phyloP scores from a whole-genome alignment of 37 sponge, comb jelly and placozoan species.

The Dysidea cf. avara region DNA sequence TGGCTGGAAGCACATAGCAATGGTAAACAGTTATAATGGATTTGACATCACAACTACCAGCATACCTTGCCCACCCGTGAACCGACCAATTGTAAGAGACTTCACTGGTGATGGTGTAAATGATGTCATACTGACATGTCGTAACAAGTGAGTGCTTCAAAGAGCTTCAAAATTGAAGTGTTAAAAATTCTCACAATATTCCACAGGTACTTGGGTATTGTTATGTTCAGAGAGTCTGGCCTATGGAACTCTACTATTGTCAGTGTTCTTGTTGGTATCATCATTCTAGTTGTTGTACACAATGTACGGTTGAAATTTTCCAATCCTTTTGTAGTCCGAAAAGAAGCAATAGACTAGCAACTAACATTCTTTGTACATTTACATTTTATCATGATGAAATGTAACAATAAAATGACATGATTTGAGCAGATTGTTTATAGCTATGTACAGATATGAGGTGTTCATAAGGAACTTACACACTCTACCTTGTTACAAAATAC shows the following conservation, averaged over 20 bases:
- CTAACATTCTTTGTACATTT: no score
- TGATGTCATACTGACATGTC: constrained; percentile 77
- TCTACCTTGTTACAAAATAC: no score
- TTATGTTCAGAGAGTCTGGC: constrained; percentile 47
- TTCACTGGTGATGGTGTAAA: constrained; percentile 76
- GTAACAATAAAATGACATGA: no score
- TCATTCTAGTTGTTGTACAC: constrained; percentile 42
- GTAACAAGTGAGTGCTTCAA: constrained; percentile 27
- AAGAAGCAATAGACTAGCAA: no score
- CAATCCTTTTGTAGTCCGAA: no score
- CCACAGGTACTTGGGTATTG: constrained; percentile 52
- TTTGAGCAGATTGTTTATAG: no score
- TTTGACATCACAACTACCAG: not conserved
- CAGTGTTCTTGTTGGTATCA: constrained; percentile 59
- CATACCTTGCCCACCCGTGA: constrained; percentile 63
- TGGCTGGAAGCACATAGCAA: constrained; percentile 48
- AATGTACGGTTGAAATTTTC: no score
- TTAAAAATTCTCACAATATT: not conserved
- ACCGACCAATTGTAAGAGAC: constrained; percentile 59
- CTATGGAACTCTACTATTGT: constrained; percentile 63
- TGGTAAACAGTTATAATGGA: constrained; percentile 58
- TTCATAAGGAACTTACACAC: no score
- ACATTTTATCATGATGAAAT: no score
- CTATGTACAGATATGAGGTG: no score
- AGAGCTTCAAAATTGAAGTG: no score